Base-by-base conservation (phyloP, 2,888 invertebrate genomes). In the Netelia fuscicornis region DNA sequence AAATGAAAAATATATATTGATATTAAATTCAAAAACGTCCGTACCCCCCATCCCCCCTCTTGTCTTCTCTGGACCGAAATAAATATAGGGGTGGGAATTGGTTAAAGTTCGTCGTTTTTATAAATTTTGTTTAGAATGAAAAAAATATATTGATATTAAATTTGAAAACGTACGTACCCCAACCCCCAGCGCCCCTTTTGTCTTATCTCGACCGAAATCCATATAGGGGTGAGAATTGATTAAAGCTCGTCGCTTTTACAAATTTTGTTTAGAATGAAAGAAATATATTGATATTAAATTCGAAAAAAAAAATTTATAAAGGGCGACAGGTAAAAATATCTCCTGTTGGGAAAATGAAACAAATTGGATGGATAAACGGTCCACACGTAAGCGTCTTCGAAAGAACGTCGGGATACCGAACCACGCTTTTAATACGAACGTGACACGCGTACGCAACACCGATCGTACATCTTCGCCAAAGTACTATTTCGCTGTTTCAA, bases 341-440 rank as follows among this genome's bases (percentile, higher is more conserved):
- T 71, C 44, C n/a, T 30, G 25, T 25, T 17, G 56, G 17, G 30
- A 37, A 52, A 72, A 65, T 58, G 56, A 13, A 44, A 72, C n/a
- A 13, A 52, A 71, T 77, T 30, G 77, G 37, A n/a, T 20, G 17
- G 52, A 58, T 11, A 77, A 71, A 77, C 48, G 52, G 54, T 17
- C 48, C 44, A 81, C 62, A 74, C 75, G 68, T 20, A 58, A n/a
- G n/a, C n/a, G 54, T 54, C 5, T 68, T 79, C 23, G 17, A 42
- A 30, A 17, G 65, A 20, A 76, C 44, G 56, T 70, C 20, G 13
- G 23, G 52, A 23, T 30, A 60, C 44, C n/a, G 44, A 25, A n/a
- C 67, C 81, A 75, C 81, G 74, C 72, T 81, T 75, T 78, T 75
- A 78, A 81, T 81, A 65, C 78, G 84, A 81, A 81, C 81, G 81